phyloP scores from a whole-genome alignment of 2,888 invertebrate genomes.

The Tribolium freemani region DNA sequence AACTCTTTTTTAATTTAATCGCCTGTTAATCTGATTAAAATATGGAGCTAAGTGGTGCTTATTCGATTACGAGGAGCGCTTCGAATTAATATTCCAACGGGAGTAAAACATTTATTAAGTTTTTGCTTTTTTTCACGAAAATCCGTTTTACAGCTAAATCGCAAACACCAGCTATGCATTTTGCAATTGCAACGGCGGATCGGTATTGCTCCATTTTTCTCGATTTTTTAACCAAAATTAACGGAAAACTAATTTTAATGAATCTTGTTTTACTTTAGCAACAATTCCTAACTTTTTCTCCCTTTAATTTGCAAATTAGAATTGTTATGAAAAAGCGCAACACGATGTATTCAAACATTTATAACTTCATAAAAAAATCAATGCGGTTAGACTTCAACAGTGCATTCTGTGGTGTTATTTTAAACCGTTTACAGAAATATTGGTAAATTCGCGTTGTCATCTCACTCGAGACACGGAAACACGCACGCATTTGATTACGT shows the following conservation, averaged over 20 bases:
- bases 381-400: too few relatives aligned
- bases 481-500: background rate
- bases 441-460: background rate
- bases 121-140: constrained; percentile 12
- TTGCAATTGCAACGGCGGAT: background rate
- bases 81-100: constrained; percentile 30
- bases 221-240: background rate
- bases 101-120: constrained; percentile 30
- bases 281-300: background rate
- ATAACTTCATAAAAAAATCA: too few relatives aligned
- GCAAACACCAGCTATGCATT: background rate
- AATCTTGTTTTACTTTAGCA: background rate
- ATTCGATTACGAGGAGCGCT: constrained; percentile 36
- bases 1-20: constrained; percentile 39
- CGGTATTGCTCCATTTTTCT: background rate
- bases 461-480: background rate
- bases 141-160: constrained; percentile 13
- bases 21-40: constrained; percentile 37
- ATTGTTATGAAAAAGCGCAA: too few relatives aligned
- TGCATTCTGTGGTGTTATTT: background rate
- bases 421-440: background rate
- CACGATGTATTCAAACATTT: too few relatives aligned
- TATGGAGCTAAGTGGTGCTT: constrained; percentile 39
- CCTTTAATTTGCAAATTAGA: too few relatives aligned
- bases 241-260: background rate